Conservation (phyloP, 1,140 invertebrate genomes). For the Drosophila sproati region DNA sequence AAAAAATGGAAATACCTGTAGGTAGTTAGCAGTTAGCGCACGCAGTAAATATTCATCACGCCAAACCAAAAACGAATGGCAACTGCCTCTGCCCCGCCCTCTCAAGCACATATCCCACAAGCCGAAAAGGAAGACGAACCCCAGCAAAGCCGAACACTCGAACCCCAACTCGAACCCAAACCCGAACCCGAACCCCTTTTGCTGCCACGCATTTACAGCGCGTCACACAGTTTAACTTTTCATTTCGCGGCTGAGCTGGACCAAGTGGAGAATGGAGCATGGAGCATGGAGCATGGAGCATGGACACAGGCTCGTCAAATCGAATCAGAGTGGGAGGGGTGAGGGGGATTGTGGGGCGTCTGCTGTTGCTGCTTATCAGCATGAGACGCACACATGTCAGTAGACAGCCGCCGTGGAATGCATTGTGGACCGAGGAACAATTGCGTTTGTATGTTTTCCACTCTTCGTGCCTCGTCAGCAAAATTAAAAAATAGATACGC, state of each 20-base stretch:
- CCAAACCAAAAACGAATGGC: slow-evolving; percentile 53
- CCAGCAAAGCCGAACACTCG: slow-evolving; percentile 32
- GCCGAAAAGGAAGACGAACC: too few relatives aligned
- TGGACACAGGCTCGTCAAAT: slow-evolving; percentile 18
- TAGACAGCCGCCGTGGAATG: slow-evolving; percentile 61
- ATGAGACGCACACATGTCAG: slow-evolving; percentile 81
- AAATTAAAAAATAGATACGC: slow-evolving; percentile 83
- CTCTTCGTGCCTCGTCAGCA: slow-evolving; percentile 74
- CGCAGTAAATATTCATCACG: slow-evolving; percentile 83
- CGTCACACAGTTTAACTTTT: slow-evolving; percentile 83
- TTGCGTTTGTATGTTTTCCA: slow-evolving; percentile 80
- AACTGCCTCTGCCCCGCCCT: not conserved
- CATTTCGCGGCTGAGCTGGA: slow-evolving; percentile 67
- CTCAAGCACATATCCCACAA: too few relatives aligned
- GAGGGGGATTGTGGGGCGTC: not conserved
- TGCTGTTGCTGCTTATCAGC: slow-evolving; percentile 74
- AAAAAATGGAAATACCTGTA: slow-evolving; percentile 82
- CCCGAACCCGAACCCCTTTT: slow-evolving; percentile 8
- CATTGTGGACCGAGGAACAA: slow-evolving; percentile 78
- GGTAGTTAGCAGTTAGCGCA: slow-evolving; percentile 83
- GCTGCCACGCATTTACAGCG: slow-evolving; percentile 44
- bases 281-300: too few relatives aligned
- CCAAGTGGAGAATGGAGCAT: not conserved
- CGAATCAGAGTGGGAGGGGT: not conserved
- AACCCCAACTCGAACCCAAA: slow-evolving; percentile 41